These are phyloP conservation scores for Polypterus bichir DNA, from an alignment of 2,113 vertebrate species.

Conservation along the genomic window DNA sequence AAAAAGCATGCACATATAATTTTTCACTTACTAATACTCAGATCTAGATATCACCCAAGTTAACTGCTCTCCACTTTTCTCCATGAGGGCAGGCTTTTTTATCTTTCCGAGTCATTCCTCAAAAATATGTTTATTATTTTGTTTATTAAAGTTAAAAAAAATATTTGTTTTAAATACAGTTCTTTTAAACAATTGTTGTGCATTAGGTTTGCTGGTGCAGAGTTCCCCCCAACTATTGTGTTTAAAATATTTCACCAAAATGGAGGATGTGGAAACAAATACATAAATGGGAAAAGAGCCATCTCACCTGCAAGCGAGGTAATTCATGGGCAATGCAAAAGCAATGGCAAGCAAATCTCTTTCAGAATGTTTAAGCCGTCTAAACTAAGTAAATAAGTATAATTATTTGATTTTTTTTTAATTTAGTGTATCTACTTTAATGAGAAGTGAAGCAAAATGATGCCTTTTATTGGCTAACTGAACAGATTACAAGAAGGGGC, in stretches of 20 bases:
- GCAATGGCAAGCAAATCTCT: too few relatives aligned
- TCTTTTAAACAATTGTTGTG: constrained; percentile 11
- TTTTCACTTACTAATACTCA: too few relatives aligned
- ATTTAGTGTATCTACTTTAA: too few relatives aligned
- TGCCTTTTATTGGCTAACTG: too few relatives aligned
- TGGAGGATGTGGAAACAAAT: constrained; percentile 26
- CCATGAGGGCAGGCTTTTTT: too few relatives aligned
- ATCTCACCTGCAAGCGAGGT: constrained; percentile 37
- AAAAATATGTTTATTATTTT: not conserved
- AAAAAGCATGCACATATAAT: constrained; percentile 8
- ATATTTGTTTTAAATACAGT: not conserved
- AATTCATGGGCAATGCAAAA: not conserved
- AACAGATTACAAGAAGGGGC: too few relatives aligned
- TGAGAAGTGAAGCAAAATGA: too few relatives aligned
- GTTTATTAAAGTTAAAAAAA: not conserved
- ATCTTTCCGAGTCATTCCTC: not conserved
- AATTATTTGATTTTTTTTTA: too few relatives aligned
- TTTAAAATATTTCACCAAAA: constrained; percentile 44
- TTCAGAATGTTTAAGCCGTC: too few relatives aligned
- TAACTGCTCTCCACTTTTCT: too few relatives aligned
- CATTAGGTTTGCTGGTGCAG: constrained; percentile 38
- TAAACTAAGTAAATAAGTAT: too few relatives aligned
- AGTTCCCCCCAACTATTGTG: constrained; percentile 40
- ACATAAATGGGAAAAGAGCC: constrained; percentile 36
- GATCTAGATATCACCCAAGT: too few relatives aligned